phyloP scores from a whole-genome alignment of 2,888 invertebrate species.

The Abrostola tripartita region DNA sequence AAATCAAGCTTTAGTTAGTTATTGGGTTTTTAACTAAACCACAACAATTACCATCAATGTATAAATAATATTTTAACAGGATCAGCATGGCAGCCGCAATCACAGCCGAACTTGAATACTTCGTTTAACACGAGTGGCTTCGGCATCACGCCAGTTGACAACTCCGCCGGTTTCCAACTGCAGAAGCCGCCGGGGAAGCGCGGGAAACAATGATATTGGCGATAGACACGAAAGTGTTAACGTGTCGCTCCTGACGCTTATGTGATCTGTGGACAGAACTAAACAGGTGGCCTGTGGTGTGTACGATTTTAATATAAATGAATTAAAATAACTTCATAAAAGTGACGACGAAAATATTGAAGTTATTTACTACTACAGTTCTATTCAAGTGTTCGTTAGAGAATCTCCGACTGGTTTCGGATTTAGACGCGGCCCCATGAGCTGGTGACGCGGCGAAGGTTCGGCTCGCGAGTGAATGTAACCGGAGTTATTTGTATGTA shows the following conservation, averaged over 20 bases:
- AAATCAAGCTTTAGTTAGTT: too few species aligned
- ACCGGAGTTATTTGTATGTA: too few species aligned
- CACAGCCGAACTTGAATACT: conserved; percentile 62
- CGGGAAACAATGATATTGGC: conserved; percentile 90
- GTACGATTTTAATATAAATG: background rate
- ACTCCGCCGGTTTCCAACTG: conserved; percentile 87
- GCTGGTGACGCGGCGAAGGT: too few species aligned
- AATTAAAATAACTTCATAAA: background rate
- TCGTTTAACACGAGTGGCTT: conserved; percentile 65
- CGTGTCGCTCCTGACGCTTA: background rate
- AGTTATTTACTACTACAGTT: too few species aligned
- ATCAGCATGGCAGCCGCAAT: conserved; percentile 75
- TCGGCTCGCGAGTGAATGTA: too few species aligned
- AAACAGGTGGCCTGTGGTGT: conserved; percentile 15
- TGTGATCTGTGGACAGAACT: conserved; percentile 16
- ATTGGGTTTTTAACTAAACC: background rate
- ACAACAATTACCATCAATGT: background rate
- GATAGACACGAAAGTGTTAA: conserved; percentile 54
- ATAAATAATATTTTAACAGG: conserved; percentile 56
- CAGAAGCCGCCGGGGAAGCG: conserved; percentile 92
- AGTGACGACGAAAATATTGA: too few species aligned
- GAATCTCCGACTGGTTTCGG: too few species aligned
- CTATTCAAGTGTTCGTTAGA: too few species aligned
- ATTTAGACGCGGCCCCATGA: too few species aligned
- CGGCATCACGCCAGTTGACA: conserved; percentile 59